A percentile compares a stretch with the other conserved stretches of the same genome.
These are phyloP conservation scores for Malacosoma neustria DNA, from an alignment of 2,888 invertebrate genomes.

Conservation along the genomic window DNA sequence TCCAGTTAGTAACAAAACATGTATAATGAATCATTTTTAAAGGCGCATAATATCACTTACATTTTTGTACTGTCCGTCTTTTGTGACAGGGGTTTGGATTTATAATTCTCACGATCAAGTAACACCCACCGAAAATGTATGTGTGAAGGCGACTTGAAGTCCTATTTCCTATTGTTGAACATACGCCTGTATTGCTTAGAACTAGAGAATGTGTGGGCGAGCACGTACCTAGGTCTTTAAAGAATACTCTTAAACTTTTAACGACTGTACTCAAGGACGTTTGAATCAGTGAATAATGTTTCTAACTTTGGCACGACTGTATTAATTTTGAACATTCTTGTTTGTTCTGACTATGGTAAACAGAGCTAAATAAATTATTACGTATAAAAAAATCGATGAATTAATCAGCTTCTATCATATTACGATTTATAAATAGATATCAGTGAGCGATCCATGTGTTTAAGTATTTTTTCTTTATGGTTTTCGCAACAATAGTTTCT, in stretches of 20 bases:
- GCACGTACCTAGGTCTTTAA: conserved; percentile 3
- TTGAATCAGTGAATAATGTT: conserved; percentile 2
- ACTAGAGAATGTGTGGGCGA: conserved; percentile 5
- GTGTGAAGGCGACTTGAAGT: conserved; percentile 37
- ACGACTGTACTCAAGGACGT: not conserved
- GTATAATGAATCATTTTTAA: no score
- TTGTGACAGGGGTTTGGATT: no score
- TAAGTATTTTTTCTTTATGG: no score
- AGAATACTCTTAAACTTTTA: conserved; percentile 3
- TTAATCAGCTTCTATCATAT: no score
- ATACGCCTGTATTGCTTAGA: conserved; percentile 13
- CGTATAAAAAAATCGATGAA: not conserved
- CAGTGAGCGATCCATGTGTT: no score
- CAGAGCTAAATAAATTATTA: not conserved
- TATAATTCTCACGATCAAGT: conserved; percentile 53
- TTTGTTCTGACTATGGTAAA: not conserved
- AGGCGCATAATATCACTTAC: no score
- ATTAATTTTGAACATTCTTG: not conserved
- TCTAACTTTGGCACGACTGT: not conserved
- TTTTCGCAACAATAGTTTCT: no score
- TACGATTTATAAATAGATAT: no score
- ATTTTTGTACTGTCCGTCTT: no score
- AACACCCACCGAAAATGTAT: conserved; percentile 38
- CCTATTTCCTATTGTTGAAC: conserved; percentile 17
- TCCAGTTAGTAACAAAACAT: no score